Conservation (phyloP, 2,888 invertebrate species). For the Andrena dorsata region DNA sequence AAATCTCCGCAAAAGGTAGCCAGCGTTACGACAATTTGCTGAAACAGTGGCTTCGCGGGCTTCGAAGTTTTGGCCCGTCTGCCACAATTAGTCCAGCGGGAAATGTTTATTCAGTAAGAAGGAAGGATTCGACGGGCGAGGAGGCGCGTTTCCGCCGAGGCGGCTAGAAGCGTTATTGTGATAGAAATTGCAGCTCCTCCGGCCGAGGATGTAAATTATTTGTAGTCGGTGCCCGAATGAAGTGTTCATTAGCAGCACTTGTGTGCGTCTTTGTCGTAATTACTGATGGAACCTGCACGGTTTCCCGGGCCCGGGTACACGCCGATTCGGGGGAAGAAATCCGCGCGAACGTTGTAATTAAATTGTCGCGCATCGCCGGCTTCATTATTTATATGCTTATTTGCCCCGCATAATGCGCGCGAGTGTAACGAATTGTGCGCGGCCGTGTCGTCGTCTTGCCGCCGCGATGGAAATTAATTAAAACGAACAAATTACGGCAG, state of each 20-base stretch:
- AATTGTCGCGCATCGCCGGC: conserved; percentile 63
- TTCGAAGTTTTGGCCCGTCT: background rate
- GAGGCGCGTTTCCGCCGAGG: background rate
- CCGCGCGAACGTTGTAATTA: conserved; percentile 60
- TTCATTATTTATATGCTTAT: conserved; percentile 67
- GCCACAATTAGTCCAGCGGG: conserved; percentile 31
- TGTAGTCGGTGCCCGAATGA: conserved; percentile 59
- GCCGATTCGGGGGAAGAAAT: conserved; percentile 61
- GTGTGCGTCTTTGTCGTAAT: conserved; percentile 62
- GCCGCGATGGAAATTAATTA: conserved; percentile 53
- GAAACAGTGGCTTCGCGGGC: background rate
- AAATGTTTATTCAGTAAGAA: conserved; percentile 47
- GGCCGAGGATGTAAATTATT: conserved; percentile 59
- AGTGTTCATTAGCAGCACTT: conserved; percentile 67
- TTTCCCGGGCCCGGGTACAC: conserved; percentile 37
- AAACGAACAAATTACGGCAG: conserved; percentile 44
- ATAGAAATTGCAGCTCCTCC: conserved; percentile 48
- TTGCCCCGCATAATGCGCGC: conserved; percentile 56
- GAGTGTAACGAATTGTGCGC: conserved; percentile 61
- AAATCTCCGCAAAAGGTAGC: background rate
- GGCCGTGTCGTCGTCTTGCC: conserved; percentile 34
- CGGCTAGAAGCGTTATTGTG: conserved; percentile 52
- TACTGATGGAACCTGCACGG: conserved; percentile 59
- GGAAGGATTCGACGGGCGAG: conserved; percentile 9
- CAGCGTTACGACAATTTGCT: background rate